phyloP scores from a whole-genome alignment of 2,888 invertebrate genomes.

The Drosophila macrospina region DNA sequence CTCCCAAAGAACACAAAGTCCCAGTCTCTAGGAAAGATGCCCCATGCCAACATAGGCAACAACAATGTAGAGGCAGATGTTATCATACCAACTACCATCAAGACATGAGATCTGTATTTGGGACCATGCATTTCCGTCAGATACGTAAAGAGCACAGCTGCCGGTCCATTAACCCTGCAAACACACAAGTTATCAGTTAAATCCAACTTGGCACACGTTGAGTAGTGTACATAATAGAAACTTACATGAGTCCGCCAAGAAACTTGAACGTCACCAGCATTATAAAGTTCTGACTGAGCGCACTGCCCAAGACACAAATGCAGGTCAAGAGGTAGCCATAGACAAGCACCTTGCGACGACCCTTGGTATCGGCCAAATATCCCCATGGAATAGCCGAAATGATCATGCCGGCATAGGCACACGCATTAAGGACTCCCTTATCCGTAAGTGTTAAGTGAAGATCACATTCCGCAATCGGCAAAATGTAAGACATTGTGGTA shows the following conservation, averaged over 20 bases:
- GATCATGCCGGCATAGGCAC: conserved; percentile 92
- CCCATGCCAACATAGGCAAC: conserved; percentile 91
- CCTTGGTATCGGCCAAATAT: conserved; percentile 90
- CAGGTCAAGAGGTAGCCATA: conserved; percentile 89
- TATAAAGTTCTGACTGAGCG: conserved; percentile 89
- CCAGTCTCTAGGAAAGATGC: conserved; percentile 89
- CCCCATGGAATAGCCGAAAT: conserved; percentile 92
- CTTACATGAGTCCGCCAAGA: conserved; percentile 91
- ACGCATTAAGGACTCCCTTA: conserved; percentile 90
- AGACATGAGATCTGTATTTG: conserved; percentile 88
- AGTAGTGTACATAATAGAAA: conserved; percentile 42
- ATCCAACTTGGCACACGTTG: neutral
- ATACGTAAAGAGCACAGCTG: conserved; percentile 90
- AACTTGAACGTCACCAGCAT: conserved; percentile 90
- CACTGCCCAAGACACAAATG: conserved; percentile 88
- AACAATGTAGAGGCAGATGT: conserved; percentile 88
- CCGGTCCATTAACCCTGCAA: conserved; percentile 89
- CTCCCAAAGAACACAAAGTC: conserved; percentile 85
- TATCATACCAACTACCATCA: conserved; percentile 89
- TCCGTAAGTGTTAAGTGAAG: conserved; percentile 88
- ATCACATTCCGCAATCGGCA: conserved; percentile 91
- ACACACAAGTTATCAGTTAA: neutral
- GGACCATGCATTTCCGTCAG: conserved; percentile 90
- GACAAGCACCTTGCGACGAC: conserved; percentile 89
- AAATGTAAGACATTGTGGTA: conserved; percentile 90